Evolutionary conservation across 2,888 invertebrate genomes (phyloP), one percentile per base, ranked within the genome.

Genomic region (Lasioglossum villosulum): DNA sequence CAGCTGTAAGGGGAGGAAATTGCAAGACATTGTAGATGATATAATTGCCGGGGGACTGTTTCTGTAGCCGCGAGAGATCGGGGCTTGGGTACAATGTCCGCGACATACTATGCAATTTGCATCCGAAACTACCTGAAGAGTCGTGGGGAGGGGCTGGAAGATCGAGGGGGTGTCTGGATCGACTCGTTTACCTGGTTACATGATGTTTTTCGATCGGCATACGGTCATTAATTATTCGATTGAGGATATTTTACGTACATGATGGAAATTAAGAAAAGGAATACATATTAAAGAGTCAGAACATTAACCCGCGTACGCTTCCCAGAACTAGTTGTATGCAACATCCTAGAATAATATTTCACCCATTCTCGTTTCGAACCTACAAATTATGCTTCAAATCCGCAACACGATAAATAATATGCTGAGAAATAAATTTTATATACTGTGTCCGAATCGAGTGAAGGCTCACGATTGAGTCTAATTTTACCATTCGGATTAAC

Each of bases 71-170:
- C 68, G 63, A 75, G 76, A n/a, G 72, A 72, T 75, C 66, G 68
- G 2, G 19, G n/a, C 27, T 5, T 23, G 14, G 34, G 78, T 59
- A 80, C 83, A 82, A 78, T 83, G 78, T 80, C 37, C 75, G 59
- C 80, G 76, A 80, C 52, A 78, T 78, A 82, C 77, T 72, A 79
- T 87, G 78, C 80, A 89, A 87, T 88, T 89, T 89, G 88, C 85
- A 84, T 84, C 10, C 42, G 72, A 72, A 84, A 75, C 56, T 37
- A 59, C 12, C n/a, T 34, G 45, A 48, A 45, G 30, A 16, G 37
- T 19, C 75, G n/a, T 39, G 48, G 16, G 37, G 16, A 56, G 16
- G 10, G 16, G 37, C 42, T 39, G 48, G 27, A 45, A 56, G 52
- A 14, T 42, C 42, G 59, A 4, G 23, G 23, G 66, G 16, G 63